phyloP scores from a whole-genome alignment of 2,888 invertebrate species.

The Cylloceria caligata region DNA sequence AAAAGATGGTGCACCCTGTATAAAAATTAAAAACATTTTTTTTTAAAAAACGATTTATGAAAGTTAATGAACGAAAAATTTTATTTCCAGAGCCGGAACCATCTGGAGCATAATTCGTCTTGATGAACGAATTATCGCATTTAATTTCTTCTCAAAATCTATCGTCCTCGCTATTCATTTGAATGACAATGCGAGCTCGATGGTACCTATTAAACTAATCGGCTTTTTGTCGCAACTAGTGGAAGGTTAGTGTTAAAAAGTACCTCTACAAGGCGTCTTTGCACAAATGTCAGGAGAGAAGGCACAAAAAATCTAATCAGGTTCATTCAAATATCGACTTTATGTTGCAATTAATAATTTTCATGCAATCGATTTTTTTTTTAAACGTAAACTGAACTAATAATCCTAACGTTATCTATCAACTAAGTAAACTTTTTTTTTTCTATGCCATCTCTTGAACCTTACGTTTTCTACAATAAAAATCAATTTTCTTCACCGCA shows the following conservation, averaged over 20 bases:
- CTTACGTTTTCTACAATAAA: background rate
- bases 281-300: background rate
- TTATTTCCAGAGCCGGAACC: slow-evolving; percentile 74
- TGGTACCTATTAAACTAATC: slow-evolving; percentile 35
- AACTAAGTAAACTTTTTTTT: background rate
- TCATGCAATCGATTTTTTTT: too few species aligned
- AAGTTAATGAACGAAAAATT: background rate
- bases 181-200: slow-evolving; percentile 55
- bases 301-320: background rate
- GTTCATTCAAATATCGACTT: background rate
- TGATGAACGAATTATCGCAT: slow-evolving; percentile 69
- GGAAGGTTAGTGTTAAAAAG: slow-evolving; percentile 32
- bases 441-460: background rate
- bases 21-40: too few species aligned
- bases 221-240: slow-evolving; percentile 42
- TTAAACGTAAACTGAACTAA: background rate
- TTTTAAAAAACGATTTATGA: background rate
- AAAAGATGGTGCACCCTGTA: too few species aligned
- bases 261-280: background rate
- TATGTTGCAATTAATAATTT: background rate
- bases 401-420: background rate
- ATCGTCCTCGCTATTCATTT: slow-evolving; percentile 72
- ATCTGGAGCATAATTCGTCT: slow-evolving; percentile 75
- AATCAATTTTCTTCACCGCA: background rate
- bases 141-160: slow-evolving; percentile 77